Evolutionary conservation across 64 coral and sea anemone genomes (phyloP), one percentile per base, ranked within the genome.

Genomic region (Exaiptasia diaphana): DNA sequence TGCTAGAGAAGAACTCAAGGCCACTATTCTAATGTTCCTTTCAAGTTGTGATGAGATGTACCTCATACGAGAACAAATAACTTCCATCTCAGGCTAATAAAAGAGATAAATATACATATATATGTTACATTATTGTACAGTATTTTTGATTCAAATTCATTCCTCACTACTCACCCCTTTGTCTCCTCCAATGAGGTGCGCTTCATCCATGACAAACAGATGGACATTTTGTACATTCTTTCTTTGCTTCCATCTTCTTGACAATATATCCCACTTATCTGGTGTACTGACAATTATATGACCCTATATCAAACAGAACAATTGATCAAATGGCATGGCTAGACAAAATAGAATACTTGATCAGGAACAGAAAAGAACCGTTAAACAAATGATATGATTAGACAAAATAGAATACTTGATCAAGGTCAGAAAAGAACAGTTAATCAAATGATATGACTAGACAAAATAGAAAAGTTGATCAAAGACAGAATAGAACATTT

Each of bases 31-130:
- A 28, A 99, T 99, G 23, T 88, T 99, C 43, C 85, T 78, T 64
- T 99, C 95, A 46, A 99, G 83, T 29, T 99, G 95, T 37, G 95
- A 99, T 0, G 95, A 99, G 67, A 99, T 99, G 80, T 99, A 99
- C 9, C 95, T 77, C 95, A 99, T 99, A 42, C 95, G 85, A 14
- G 95, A 99, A 53, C 95, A 85, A 37, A 99, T 99, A 5, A 99
- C 86, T 63, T 99, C 95, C 80, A 93, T 89, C 33, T 92, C 89
- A 10, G 95, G 95, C 95, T 97, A 36, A 59, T 20, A 68, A 57
- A 72, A 61, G 41, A 50, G 30, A 17, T 14, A 25, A 52, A 71
- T 67, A 11, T 20, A 11, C 4, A 55, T 55, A 4, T 20, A 55
- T 10, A 21, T 15, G 25, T 17, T 55, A 5, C 52, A 55, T 6